phyloP scores from a whole-genome alignment of 1,140 invertebrate genomes.

The Piezodorus guildinii region DNA sequence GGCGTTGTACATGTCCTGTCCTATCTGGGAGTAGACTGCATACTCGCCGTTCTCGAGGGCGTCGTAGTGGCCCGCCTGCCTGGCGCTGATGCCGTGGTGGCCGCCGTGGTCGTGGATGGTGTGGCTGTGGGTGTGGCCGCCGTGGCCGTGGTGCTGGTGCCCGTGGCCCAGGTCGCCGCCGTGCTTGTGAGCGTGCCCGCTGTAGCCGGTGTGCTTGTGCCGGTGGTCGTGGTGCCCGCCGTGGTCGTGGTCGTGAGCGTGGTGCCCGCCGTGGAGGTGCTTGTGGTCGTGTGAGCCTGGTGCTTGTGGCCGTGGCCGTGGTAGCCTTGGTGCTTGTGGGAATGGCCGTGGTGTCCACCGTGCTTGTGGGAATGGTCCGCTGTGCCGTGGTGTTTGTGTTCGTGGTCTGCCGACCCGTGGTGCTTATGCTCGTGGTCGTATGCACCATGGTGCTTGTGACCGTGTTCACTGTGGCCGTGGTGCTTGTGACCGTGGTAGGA shows the following conservation, averaged over 20 bases:
- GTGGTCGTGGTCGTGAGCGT: slow-evolving; percentile 17
- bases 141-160: neutral
- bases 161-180: neutral
- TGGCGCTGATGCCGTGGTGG: neutral
- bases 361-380: slow-evolving; percentile 23
- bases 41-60: neutral
- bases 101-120: neutral
- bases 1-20: slow-evolving; percentile 3
- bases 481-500: slow-evolving; percentile 22
- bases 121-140: neutral
- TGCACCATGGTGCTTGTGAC: slow-evolving; percentile 20
- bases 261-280: slow-evolving; percentile 22
- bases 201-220: neutral
- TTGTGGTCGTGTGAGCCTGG: slow-evolving; percentile 15
- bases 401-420: slow-evolving; percentile 15
- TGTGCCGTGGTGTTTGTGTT: slow-evolving; percentile 14
- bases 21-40: slow-evolving; percentile 6
- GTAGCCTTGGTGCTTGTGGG: slow-evolving; percentile 21
- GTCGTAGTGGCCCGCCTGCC: neutral
- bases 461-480: slow-evolving; percentile 20
- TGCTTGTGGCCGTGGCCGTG: slow-evolving; percentile 19
- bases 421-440: slow-evolving; percentile 21
- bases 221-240: neutral
- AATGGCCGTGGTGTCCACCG: slow-evolving; percentile 18
- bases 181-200: slow-evolving; percentile 1